Base-by-base conservation (phyloP, 2,888 invertebrate species). In the Cinara cedri region DNA sequence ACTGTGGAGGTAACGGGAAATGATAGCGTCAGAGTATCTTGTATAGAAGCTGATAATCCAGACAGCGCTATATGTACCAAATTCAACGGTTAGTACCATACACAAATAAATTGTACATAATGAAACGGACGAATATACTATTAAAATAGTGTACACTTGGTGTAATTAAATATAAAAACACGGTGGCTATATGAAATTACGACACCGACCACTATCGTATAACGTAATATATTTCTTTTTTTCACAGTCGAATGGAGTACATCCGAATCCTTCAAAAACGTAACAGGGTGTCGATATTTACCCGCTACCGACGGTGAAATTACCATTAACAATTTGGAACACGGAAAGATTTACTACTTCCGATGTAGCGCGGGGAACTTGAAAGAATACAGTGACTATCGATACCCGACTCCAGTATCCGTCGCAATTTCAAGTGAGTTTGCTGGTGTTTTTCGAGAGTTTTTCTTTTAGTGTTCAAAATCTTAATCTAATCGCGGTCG, bases 281-380 rank as follows among this genome's bases (percentile, higher is more conserved):
- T 96, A 75, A 92, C 92, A 81, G 97, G 96, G 0, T 91, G 91
- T 83, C 89, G 91, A 26, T 78, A 68, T 68, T 49, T 78, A 34
- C 68, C 76, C 34, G 76, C 76, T 34, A 78, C 76, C 8, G 16
- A 60, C 34, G 60, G 76, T 21, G 66, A 68, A 42, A 49, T 68
- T 16, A 60, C 57, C 81, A 88, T 92, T 81, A 89, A 89, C n/a
- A 92, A 93, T 62, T 88, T 98, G 81, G 90, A 91, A n/a, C 91
- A 94, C 83, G 96, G 97, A 8, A 89, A 92, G 24, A 89, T 92
- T 82, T 97, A 97, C 87, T 95, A 92, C 87, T 94, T 97, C 86
- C 89, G 97, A 82, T 94, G 95, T 0, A 90, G 93, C n/a, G 94
- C 95, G 71, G 97, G 97, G 71, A 98, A 98, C 85, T 88, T 97